phyloP scores from a whole-genome alignment of 2,113 vertebrate genomes.

The Erinaceus europaeus region DNA sequence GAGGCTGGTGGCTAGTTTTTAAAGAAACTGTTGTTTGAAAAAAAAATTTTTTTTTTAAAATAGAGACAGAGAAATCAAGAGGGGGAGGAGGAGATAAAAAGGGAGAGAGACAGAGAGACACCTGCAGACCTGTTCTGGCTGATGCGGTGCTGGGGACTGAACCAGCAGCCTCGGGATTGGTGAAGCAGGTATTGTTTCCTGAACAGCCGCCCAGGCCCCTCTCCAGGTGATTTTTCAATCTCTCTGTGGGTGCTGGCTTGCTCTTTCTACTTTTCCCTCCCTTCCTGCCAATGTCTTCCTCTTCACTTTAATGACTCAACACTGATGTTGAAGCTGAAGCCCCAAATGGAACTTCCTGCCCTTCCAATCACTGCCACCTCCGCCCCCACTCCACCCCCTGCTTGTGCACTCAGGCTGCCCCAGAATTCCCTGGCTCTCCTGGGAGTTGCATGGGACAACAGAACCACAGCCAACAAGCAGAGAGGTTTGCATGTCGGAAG shows the following conservation, averaged over 20 bases:
- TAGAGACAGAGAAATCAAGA: no score
- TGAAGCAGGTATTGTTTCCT: no score
- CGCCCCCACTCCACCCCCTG: background rate
- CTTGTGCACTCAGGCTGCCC: background rate
- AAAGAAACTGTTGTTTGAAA: no score
- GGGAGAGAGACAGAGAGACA: no score
- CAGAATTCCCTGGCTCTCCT: background rate
- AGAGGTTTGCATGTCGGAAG: background rate
- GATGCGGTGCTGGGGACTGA: no score
- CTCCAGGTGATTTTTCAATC: no score
- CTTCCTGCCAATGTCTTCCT: background rate
- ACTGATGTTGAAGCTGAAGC: constrained; percentile 22
- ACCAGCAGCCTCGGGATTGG: no score
- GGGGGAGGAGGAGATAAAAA: no score
- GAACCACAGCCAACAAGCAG: background rate
- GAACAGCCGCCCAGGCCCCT: no score
- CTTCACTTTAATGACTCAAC: constrained; percentile 24
- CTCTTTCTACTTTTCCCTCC: background rate
- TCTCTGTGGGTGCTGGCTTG: fast-evolving
- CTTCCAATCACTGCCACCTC: no score
- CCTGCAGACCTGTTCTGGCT: no score
- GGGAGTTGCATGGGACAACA: background rate
- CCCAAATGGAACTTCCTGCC: background rate
- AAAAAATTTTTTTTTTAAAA: no score
- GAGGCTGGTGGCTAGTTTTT: background rate